Base-by-base conservation (phyloP, 2,797 vertebrate species). In the Microchirus variegatus region DNA sequence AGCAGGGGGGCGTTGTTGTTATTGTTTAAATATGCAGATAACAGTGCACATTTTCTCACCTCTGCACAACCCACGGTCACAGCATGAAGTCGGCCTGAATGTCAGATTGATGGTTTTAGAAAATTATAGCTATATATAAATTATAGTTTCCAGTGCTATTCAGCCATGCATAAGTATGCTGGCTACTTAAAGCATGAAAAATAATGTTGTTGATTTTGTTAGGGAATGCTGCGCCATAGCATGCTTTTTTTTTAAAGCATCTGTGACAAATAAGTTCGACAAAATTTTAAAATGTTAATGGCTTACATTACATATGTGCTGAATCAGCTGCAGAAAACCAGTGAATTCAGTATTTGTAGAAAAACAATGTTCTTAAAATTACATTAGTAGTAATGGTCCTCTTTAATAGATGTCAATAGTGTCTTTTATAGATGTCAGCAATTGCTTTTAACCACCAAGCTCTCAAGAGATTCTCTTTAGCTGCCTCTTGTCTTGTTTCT, bases 311-410 rank as follows among this genome's bases (percentile, higher is more conserved):
- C 31, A 31, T 31, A 31, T 53, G 41, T 57, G 66, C 37, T 40
- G 38, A 78, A 57, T 81, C 43, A 18, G 48, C 64, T 45, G 45
- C 61, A 68, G 42, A 31, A 58, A 52, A 47, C 4, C 43, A 54
- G 19, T 38, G 46, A 49, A 64, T 78, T n/a, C 17, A 64, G 17
- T 60, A 54, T 69, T 62, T 64, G 67, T 72, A 45, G 48, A 58
- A 40, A 50, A 67, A 49, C 38, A 35, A 8, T 15, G 26, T 40
- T 60, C 19, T 48, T 46, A 38, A 63, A 80, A 67, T 75, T 37
- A 26, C 5, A 57, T 66, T 67, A 66, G 26, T 52, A n/a, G 0
- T 47, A 13, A 59, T 59, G 36, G 53, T 43, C 41, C n/a, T 57
- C n/a, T 44, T 14, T n/a, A 17, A 56, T 42, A 19, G 46, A 73